phyloP scores from a whole-genome alignment of 2,797 vertebrate species.

The Erpetoichthys calabaricus region DNA sequence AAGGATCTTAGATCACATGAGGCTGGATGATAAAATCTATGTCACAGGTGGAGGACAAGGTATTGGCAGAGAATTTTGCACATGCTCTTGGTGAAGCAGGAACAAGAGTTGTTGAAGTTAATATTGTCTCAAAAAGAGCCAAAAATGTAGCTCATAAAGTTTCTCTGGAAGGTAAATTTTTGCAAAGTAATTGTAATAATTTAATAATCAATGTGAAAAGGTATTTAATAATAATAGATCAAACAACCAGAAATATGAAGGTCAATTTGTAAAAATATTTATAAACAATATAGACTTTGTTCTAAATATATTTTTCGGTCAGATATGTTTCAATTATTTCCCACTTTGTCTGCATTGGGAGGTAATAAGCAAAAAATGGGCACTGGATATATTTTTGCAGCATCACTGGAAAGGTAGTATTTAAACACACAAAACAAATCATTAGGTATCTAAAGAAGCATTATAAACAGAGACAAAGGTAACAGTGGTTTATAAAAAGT shows the following conservation, averaged over 20 bases:
- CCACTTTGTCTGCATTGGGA: too few relatives aligned
- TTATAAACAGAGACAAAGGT: too few relatives aligned
- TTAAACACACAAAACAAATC: too few relatives aligned
- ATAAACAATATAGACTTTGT: background rate
- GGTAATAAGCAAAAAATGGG: too few relatives aligned
- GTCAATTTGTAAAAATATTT: background rate
- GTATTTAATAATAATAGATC: background rate
- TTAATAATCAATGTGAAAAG: background rate
- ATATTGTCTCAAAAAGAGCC: slow-evolving; percentile 46
- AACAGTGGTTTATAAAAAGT: too few relatives aligned
- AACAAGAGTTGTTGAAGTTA: slow-evolving; percentile 55
- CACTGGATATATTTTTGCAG: too few relatives aligned
- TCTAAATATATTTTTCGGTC: too few relatives aligned
- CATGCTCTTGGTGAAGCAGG: slow-evolving; percentile 57
- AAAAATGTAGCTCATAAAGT: slow-evolving; percentile 47
- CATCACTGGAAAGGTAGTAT: too few relatives aligned
- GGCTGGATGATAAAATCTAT: slow-evolving; percentile 51
- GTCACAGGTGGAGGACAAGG: slow-evolving; percentile 60
- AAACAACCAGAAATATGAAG: background rate
- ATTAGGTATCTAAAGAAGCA: too few relatives aligned
- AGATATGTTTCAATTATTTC: too few relatives aligned
- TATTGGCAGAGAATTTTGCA: slow-evolving; percentile 55
- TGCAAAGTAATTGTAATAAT: background rate
- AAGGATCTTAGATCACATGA: slow-evolving; percentile 49
- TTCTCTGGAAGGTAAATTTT: slow-evolving; percentile 46